These are phyloP conservation scores for Enteromius unitaeniatus DNA, from an alignment of 2,797 vertebrate species.

Conservation along the genomic window DNA sequence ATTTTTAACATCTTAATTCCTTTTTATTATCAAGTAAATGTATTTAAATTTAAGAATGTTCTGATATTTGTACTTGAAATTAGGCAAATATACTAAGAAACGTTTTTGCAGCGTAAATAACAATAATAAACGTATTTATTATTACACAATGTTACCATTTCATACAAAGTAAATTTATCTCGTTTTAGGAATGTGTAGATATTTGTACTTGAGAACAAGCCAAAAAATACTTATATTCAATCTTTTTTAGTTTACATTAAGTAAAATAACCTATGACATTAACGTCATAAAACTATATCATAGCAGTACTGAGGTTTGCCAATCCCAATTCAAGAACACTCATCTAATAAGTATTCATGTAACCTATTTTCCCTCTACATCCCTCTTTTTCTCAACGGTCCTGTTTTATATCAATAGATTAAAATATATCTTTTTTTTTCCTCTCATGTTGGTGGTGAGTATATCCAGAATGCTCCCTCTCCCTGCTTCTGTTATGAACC, in stretches of 20 bases:
- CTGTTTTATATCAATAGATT: constrained; percentile 8
- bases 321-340: neutral
- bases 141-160: neutral
- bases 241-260: neutral
- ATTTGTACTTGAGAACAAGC: neutral
- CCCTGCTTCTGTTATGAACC: constrained; percentile 31
- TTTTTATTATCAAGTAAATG: neutral
- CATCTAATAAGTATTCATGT: neutral
- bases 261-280: neutral
- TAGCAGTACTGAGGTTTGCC: neutral
- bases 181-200: neutral
- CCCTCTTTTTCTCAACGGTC: neutral
- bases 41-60: neutral
- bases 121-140: neutral
- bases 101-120: neutral
- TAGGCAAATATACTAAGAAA: neutral
- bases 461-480: constrained; percentile 20
- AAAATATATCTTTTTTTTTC: neutral
- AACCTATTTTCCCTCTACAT: neutral
- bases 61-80: neutral
- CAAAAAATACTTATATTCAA: no score
- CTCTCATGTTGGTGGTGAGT: constrained; percentile 2
- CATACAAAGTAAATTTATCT: neutral
- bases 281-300: neutral
- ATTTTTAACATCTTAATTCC: neutral